Percentiles rank a stretch among this genome's conserved stretches.
These are phyloP conservation scores for Craseonycteris thonglongyai DNA, from an alignment of 2,113 vertebrate species.

Conservation along the genomic window DNA sequence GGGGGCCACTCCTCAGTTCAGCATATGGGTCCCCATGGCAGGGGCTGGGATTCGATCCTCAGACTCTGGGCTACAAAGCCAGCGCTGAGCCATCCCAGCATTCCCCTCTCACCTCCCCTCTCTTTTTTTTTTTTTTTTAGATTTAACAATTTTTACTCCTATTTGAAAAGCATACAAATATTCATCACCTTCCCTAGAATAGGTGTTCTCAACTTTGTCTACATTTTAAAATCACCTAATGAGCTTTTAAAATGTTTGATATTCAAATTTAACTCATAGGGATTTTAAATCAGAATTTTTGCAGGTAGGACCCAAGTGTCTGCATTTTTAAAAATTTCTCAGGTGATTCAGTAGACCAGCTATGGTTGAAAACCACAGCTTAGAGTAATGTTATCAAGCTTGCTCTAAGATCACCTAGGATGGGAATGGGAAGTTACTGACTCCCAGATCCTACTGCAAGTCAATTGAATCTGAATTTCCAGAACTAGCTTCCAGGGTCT, in stretches of 20 bases:
- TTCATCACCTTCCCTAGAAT: not conserved
- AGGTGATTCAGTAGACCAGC: not conserved
- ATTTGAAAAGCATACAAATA: not conserved
- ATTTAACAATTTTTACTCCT: not conserved
- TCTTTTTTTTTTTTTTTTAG: too few species aligned
- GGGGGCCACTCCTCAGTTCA: too few species aligned
- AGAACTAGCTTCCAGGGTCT: not conserved
- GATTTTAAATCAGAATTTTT: constrained; percentile 12
- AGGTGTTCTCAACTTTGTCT: not conserved
- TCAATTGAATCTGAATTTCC: not conserved
- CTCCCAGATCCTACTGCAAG: not conserved
- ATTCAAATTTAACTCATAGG: not conserved
- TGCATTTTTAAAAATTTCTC: not conserved
- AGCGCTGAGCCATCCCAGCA: too few species aligned
- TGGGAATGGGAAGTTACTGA: not conserved
- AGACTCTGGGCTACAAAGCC: too few species aligned
- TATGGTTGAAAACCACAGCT: not conserved
- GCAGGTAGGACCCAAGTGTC: not conserved
- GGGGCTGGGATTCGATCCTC: too few species aligned
- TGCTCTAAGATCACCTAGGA: not conserved
- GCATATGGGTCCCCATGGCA: too few species aligned
- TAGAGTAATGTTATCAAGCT: not conserved
- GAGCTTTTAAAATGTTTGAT: not conserved
- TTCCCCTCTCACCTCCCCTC: too few species aligned
- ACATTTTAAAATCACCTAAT: not conserved